Base-by-base conservation (phyloP, 92 coral and sea anemone species). In the Metridium senile region DNA sequence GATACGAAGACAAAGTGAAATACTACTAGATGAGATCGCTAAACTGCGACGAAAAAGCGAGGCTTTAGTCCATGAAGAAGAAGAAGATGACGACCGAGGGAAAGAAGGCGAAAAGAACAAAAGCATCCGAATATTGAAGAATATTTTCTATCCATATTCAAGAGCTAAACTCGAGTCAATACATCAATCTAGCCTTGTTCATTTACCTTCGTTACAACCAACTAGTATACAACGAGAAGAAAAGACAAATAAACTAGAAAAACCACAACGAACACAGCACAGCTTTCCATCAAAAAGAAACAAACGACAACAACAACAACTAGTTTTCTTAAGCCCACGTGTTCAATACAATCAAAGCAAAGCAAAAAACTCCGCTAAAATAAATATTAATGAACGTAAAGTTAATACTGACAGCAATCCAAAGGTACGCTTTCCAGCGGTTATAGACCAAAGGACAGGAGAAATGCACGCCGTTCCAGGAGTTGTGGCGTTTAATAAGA, bases 371-470 rank as follows among this genome's bases (percentile, higher is more conserved):
- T 54, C 75, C 0, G 84, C 84, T 0, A 79, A 79, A 39, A 13
- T 68, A 33, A 79, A 79, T 35, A 79, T 79, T 19, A 79, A 70
- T 19, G 65, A 58, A 26, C 19, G 39, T 29, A 68, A 31, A 70
- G n/a, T 21, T 26, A 67, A 32, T 4, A 20, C 18, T 4, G 9
- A 20, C 17, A 23, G 25, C 2, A 49, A 66, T 33, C 75, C 82
- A 2, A 79, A 39, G 47, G 70, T 79, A 27, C 63, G 76, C 16
- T 49, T 79, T 23, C 84, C 84, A 56, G 66, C 70, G 34, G 84
- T 79, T 26, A 79, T 79, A 10, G 84, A 79, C 26, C 75, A 79
- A 62, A 68, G 84, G 32, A 79, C 84, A 29, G 84, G 84, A 56
- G 61, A 26, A 58, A 79, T 79, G 77, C 84, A 79, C 28, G 33